Percentiles rank a stretch among this genome's conserved stretches.
Evolutionary conservation across 2,113 vertebrate species (phyloP).

Genomic region (Herpetotheres cachinnans): DNA sequence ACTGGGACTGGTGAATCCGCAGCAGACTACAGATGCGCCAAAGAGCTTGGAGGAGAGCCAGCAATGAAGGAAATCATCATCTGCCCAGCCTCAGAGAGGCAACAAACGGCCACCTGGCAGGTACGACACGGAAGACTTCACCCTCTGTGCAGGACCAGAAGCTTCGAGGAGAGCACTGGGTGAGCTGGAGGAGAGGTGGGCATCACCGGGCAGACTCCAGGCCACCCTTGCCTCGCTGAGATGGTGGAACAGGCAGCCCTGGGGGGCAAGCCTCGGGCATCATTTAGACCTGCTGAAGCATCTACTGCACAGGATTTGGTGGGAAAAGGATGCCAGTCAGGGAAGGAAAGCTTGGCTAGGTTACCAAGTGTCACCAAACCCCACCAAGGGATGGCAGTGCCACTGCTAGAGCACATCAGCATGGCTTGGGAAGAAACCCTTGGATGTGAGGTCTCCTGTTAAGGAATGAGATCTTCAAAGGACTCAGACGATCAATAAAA

Average conservation of each 20-base stretch:
- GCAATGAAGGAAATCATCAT: neutral
- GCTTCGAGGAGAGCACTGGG: neutral
- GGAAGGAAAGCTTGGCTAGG: neutral
- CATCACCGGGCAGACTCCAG: no score
- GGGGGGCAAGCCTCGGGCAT: neutral
- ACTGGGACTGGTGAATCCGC: neutral
- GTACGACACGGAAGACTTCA: neutral
- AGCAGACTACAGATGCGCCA: accelerated
- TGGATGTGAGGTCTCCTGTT: neutral
- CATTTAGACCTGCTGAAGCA: neutral
- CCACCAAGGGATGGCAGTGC: neutral
- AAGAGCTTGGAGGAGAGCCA: neutral
- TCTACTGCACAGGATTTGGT: neutral
- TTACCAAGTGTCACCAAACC: neutral
- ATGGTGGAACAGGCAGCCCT: no score
- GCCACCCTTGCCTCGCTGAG: neutral
- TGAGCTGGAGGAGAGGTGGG: neutral
- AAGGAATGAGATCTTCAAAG: neutral
- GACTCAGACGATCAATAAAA: accelerated
- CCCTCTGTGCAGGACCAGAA: neutral
- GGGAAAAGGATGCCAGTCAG: neutral
- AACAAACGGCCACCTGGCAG: no score
- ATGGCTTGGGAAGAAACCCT: neutral
- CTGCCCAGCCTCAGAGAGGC: neutral
- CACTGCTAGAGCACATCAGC: accelerated